Base-by-base conservation (phyloP, 2,113 vertebrate genomes). In the Prunella himalayana region DNA sequence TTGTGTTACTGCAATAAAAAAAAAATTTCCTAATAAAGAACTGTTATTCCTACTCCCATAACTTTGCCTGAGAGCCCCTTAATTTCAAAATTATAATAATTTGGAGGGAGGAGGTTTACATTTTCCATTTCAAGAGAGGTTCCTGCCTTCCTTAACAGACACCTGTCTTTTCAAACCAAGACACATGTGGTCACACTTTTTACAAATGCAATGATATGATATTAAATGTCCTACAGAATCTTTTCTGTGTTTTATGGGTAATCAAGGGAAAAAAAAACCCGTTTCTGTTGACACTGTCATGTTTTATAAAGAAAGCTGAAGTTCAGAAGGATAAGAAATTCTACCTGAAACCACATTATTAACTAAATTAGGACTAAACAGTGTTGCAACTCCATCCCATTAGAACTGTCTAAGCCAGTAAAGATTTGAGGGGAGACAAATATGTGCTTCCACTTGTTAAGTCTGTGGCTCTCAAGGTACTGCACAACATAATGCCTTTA, bases 121-220 rank as follows among this genome's bases (percentile, higher is more conserved):
- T 45, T 45, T 45, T 45, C 44, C 9, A 45, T 45, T 45, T 45
- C 44, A 45, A 45, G 44, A 21, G 44, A 45, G 44, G 44, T 19
- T 45, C 19, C 44, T 45, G 19, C 44, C 44, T 45, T 45, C 19
- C 44, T 45, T 45, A 20, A 19, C 44, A 20, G 19, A 45, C 44
- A 45, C 19, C 19, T 45, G 9, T 49, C 47, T 35, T 59, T 59
- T 25, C n/a, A 37, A 59, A 37, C n/a, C n/a, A 37, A 37, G 57
- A 35, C 10, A 35, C 22, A 35, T 0, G 0, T 37, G 14, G 15
- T 71, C 49, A 44, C 3, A 0, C 49, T 28, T 24, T 51, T 85
- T 11, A 2, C 37, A 93, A 64, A 20, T n/a, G 47, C 7, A 44
- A 11, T n/a, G 6, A 47, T 9, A 11, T 9, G 22, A 41, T 7